Conservation (phyloP, 2,797 vertebrate genomes). For the Eulemur albifrons region DNA sequence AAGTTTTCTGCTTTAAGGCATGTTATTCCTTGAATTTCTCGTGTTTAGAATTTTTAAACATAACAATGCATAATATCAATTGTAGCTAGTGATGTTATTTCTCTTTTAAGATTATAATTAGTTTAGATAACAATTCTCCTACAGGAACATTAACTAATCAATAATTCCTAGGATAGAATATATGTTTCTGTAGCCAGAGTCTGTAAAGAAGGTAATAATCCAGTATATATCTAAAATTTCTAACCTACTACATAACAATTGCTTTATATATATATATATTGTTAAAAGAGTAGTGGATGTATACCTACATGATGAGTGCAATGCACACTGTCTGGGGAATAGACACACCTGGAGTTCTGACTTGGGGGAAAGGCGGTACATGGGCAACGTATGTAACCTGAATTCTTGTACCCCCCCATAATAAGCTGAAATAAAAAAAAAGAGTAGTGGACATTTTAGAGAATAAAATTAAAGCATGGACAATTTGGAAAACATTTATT, state of each 20-base stretch:
- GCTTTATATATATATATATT: background rate
- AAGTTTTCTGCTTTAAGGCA: background rate
- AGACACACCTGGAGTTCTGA: too few relatives aligned
- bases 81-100: background rate
- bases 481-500: background rate
- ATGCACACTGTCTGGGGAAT: too few relatives aligned
- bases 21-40: background rate
- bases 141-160: background rate
- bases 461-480: background rate
- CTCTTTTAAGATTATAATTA: background rate
- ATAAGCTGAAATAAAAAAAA: background rate
- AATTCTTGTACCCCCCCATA: too few relatives aligned
- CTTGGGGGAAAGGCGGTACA: too few relatives aligned
- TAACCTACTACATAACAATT: background rate
- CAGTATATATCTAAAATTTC: background rate
- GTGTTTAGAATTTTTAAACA: background rate
- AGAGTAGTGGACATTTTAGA: background rate
- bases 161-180: background rate
- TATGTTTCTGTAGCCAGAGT: background rate
- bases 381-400: too few relatives aligned
- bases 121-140: background rate
- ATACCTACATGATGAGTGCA: too few relatives aligned
- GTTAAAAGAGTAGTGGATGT: background rate
- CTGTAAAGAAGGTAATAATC: background rate
- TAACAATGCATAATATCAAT: background rate